A percentile compares a stretch with the other conserved stretches of the same genome.
These are phyloP conservation scores for Dreissena polymorpha DNA, from an alignment of 1,140 invertebrate species.

Conservation along the genomic window DNA sequence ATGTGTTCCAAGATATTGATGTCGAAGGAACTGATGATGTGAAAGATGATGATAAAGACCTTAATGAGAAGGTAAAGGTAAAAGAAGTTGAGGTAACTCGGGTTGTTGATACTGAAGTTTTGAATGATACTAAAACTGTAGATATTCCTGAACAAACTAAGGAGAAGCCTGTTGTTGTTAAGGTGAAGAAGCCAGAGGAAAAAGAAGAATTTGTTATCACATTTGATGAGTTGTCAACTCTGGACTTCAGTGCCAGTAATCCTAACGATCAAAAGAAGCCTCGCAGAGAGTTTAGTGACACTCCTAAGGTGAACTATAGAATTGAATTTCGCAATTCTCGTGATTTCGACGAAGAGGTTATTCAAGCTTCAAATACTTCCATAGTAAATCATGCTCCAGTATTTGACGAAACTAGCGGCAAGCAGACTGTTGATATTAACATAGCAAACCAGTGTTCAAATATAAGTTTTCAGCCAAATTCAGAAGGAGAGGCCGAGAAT, in stretches of 20 bases:
- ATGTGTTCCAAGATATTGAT: background rate
- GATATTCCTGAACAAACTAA: too few species aligned
- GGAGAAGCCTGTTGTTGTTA: background rate
- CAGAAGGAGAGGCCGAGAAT: slow-evolving; percentile 64
- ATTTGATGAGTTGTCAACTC: slow-evolving; percentile 68
- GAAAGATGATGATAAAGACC: background rate
- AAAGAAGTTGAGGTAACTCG: too few species aligned
- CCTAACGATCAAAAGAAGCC: slow-evolving; percentile 34
- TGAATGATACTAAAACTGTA: too few species aligned
- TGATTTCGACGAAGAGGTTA: slow-evolving; percentile 32
- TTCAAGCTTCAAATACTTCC: slow-evolving; percentile 8
- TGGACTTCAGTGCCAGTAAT: slow-evolving; percentile 66
- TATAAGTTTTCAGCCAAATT: slow-evolving; percentile 59
- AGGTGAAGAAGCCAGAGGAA: slow-evolving; percentile 52
- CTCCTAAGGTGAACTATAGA: slow-evolving; percentile 52
- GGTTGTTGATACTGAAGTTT: too few species aligned
- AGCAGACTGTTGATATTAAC: slow-evolving; percentile 8
- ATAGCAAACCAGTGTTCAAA: slow-evolving; percentile 55
- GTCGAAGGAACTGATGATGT: background rate
- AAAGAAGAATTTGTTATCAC: slow-evolving; percentile 77
- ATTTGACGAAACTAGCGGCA: slow-evolving; percentile 38
- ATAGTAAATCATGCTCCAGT: slow-evolving; percentile 34
- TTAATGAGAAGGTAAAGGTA: background rate
- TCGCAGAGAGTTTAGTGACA: slow-evolving; percentile 8
- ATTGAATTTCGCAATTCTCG: slow-evolving; percentile 47